phyloP scores from a whole-genome alignment of 2,113 vertebrate species.

The Apaloderma vittatum region DNA sequence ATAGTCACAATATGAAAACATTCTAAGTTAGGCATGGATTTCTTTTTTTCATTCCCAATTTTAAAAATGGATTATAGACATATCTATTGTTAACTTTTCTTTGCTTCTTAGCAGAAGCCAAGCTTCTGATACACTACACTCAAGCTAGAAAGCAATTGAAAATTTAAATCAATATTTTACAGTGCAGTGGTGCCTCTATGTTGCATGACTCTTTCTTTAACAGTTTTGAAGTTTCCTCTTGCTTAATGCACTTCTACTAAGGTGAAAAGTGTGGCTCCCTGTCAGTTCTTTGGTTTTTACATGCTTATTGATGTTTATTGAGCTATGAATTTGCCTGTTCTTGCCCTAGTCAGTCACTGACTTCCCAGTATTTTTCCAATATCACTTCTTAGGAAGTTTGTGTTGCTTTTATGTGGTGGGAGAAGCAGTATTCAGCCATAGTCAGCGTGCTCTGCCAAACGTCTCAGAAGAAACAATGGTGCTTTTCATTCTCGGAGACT shows the following conservation, averaged over 20 bases:
- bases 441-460: background rate
- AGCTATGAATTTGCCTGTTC: background rate
- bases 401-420: conserved; percentile 49
- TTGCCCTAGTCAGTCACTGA: background rate
- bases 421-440: conserved; percentile 11
- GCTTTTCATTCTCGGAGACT: conserved; percentile 46
- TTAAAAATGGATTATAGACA: background rate
- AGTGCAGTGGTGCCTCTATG: background rate
- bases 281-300: background rate
- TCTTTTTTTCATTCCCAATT: background rate
- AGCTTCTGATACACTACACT: background rate
- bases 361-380: conserved; percentile 30
- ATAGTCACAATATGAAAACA: background rate
- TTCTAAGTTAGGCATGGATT: background rate
- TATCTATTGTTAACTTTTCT: background rate
- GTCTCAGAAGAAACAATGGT: conserved; percentile 37
- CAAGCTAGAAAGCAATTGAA: background rate
- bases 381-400: conserved; percentile 52
- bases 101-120: background rate
- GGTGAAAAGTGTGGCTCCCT: background rate
- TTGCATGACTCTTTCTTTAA: background rate
- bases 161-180: background rate
- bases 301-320: background rate
- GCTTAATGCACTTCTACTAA: background rate
- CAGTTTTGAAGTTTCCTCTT: background rate